Base-by-base conservation (phyloP, 1,140 invertebrate species). In the Rhizoglyphus robini region DNA sequence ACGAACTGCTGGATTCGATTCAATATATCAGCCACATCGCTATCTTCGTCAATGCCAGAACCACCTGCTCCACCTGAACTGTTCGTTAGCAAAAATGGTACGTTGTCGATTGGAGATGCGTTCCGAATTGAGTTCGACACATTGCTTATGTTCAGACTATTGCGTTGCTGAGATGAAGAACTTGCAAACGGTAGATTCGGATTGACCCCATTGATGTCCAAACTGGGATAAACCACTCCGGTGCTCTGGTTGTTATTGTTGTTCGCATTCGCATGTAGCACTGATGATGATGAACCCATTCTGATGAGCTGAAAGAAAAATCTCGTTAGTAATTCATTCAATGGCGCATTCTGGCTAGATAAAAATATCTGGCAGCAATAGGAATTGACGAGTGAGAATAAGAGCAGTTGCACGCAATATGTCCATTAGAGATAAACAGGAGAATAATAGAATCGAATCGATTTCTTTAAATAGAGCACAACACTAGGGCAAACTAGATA, bases 1-100 rank as follows among this genome's bases (percentile, higher is more conserved):
- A 60, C n/a, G 36, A 60, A 60, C n/a, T 60, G n/a, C 27, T 60
- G 15, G 8, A 60, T 32, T 23, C 58, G 58, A 46, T 46, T 60
- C 32, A 60, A 20, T 34, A 46, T 60, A 2, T 60, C 27, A 18
- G n/a, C 13, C 8, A 60, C n/a, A n/a, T 60, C 58, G 2, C 13
- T 13, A 11, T 60, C 58, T 11, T 60, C 58, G 27, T 60, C 58
- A 27, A 20, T 23, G 13, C 13, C 18, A 3, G 41, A 46, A 32
- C 29, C 27, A 32, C 11, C 15, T 13, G 15, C 27, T 11, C 27
- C 27, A 38, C n/a, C n/a, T 29, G 15, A 29, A 46, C 13, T 46
- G 23, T 54, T 8, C 23, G 15, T 32, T 3, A 60, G 15, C 11
- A 27, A n/a, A 60, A 60, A 60, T 34, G 58, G 58, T 18, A 60